A percentile compares a stretch with the other conserved stretches of the same genome.
These are phyloP conservation scores for Hozukius guyotensis DNA, from an alignment of 2,797 vertebrate genomes.

Conservation along the genomic window DNA sequence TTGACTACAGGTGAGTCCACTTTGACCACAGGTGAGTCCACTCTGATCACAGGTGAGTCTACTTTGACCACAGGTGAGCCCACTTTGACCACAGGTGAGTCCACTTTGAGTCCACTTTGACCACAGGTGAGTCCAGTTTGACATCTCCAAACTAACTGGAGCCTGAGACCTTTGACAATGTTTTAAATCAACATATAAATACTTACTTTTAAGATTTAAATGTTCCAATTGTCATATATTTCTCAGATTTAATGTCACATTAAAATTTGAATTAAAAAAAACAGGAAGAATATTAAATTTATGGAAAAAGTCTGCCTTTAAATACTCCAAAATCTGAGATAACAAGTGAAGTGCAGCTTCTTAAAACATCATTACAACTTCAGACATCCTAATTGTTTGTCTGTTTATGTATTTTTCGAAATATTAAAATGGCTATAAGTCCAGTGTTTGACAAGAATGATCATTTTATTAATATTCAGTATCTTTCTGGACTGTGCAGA, in stretches of 20 bases:
- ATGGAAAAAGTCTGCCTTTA: no score
- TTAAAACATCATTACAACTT: no score
- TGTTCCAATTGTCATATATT: background rate
- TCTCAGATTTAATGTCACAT: no score
- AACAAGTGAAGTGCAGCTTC: no score
- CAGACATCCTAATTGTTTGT: no score
- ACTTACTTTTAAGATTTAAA: background rate
- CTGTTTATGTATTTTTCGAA: no score
- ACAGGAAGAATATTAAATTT: no score
- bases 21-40: slow-evolving; percentile 10
- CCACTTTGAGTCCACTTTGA: background rate
- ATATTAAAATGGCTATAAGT: no score
- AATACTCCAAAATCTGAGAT: no score
- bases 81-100: background rate
- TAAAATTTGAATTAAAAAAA: background rate
- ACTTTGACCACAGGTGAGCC: background rate
- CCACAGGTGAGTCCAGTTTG: background rate
- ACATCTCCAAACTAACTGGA: no score
- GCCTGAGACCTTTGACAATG: background rate
- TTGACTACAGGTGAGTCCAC: background rate
- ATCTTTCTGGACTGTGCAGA: background rate
- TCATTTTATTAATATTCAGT: no score
- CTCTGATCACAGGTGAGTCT: background rate
- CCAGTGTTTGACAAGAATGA: no score
- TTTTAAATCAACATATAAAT: background rate